These are phyloP conservation scores for Darevskia nairensis DNA, from an alignment of 2,797 vertebrate genomes.

Conservation along the genomic window DNA sequence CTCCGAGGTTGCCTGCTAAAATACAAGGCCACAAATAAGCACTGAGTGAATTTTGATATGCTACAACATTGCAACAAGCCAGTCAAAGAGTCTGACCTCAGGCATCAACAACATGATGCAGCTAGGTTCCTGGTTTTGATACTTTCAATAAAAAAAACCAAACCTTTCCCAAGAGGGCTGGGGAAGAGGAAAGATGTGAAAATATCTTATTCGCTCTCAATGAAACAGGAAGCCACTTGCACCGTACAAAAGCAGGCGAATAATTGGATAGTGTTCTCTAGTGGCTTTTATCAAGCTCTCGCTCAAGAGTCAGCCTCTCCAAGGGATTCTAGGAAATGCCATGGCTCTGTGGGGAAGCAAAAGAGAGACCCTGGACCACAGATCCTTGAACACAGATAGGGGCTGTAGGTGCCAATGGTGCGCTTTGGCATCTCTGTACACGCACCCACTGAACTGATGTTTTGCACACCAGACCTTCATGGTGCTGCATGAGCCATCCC, in stretches of 20 bases:
- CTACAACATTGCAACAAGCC: constrained; percentile 75
- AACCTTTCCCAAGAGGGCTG: constrained; percentile 75
- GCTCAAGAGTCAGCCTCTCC: constrained; percentile 72
- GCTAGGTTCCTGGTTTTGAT: constrained; percentile 73
- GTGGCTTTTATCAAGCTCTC: constrained; percentile 74
- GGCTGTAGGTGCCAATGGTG: not conserved
- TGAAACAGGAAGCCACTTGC: constrained; percentile 77
- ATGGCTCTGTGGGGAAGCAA: constrained; percentile 58
- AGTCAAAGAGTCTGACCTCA: constrained; percentile 81
- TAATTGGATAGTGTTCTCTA: constrained; percentile 77
- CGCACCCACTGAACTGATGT: not conserved
- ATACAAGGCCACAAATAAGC: constrained; percentile 79
- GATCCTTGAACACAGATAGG: not conserved
- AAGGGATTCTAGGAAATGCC: constrained; percentile 66
- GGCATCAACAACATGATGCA: constrained; percentile 73
- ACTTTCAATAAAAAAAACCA: constrained; percentile 74
- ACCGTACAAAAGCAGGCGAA: constrained; percentile 79
- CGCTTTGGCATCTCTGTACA: not conserved
- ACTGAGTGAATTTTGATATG: constrained; percentile 80
- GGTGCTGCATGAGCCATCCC: not conserved
- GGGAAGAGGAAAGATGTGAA: constrained; percentile 38
- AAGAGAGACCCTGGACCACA: not conserved
- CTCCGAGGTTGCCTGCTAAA: constrained; percentile 77
- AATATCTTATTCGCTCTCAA: constrained; percentile 68
- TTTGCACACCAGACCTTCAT: not conserved